These are phyloP conservation scores for Hemicrepidius hirtus DNA, from an alignment of 2,888 invertebrate species.

Conservation along the genomic window DNA sequence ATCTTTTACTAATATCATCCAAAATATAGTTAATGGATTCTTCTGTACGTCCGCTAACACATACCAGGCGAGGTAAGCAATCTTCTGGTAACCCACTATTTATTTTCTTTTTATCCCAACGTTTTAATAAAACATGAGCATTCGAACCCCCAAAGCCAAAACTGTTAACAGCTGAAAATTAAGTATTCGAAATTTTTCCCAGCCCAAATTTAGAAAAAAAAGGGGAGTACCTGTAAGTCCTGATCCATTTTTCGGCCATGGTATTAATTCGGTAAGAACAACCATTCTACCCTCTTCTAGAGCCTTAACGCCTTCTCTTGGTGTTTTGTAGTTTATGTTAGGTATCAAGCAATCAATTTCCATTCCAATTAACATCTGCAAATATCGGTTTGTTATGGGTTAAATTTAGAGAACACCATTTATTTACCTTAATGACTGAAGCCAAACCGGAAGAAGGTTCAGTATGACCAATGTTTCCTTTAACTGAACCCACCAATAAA, in stretches of 20 bases:
- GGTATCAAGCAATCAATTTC: conserved; percentile 88
- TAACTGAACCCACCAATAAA: conserved; percentile 90
- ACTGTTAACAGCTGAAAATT: conserved; percentile 85
- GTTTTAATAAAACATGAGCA: conserved; percentile 81
- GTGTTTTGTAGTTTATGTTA: conserved; percentile 83
- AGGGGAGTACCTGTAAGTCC: conserved; percentile 17
- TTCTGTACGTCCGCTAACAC: conserved; percentile 87
- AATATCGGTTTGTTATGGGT: no score
- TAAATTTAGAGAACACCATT: no score
- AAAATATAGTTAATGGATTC: conserved; percentile 81
- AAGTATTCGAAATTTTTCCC: no score
- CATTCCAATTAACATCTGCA: conserved; percentile 81
- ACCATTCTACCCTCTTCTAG: conserved; percentile 76
- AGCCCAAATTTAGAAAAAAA: background rate
- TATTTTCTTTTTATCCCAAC: conserved; percentile 76
- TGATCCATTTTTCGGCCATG: conserved; percentile 13
- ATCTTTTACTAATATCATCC: conserved; percentile 77
- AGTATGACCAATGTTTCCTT: conserved; percentile 95
- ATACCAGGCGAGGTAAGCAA: conserved; percentile 82
- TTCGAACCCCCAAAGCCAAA: conserved; percentile 97
- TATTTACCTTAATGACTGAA: conserved; percentile 32
- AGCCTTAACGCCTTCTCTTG: conserved; percentile 75
- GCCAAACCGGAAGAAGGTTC: conserved; percentile 88
- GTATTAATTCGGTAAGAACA: conserved; percentile 82
- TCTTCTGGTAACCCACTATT: conserved; percentile 78